Conservation (phyloP, 2,888 invertebrate genomes). For the Synergus gifuensis region DNA sequence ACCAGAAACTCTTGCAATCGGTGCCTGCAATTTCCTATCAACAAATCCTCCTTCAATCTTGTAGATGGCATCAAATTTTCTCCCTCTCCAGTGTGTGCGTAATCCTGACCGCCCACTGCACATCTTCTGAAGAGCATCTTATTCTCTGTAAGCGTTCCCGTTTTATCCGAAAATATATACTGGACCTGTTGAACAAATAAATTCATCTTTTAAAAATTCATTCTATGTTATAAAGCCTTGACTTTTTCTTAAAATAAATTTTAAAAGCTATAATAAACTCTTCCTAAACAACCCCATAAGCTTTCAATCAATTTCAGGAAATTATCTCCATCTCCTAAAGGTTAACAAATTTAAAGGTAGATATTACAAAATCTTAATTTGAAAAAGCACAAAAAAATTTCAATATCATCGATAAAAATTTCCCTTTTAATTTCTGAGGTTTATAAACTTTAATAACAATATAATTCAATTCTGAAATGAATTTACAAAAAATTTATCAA, state of each 20-base stretch:
- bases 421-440: too few relatives aligned
- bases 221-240: neutral
- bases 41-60: slow-evolving; percentile 79
- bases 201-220: neutral
- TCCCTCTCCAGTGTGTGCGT: slow-evolving; percentile 87
- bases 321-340: neutral
- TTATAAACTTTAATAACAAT: too few relatives aligned
- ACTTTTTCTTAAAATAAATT: neutral
- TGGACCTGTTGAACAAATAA: slow-evolving; percentile 80
- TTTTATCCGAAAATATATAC: slow-evolving; percentile 98
- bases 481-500: too few relatives aligned
- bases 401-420: neutral
- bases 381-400: too few relatives aligned
- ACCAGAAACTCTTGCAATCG: slow-evolving; percentile 93
- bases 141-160: slow-evolving; percentile 98
- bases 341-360: too few relatives aligned
- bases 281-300: too few relatives aligned
- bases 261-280: neutral
- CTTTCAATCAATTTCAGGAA: neutral
- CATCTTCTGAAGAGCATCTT: slow-evolving; percentile 97
- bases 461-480: too few relatives aligned
- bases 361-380: too few relatives aligned
- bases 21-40: slow-evolving; percentile 81
- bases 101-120: slow-evolving; percentile 93
- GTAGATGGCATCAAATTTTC: slow-evolving; percentile 81